A percentile compares a stretch with the other conserved stretches of the same genome.
Evolutionary conservation across 2,113 vertebrate genomes (phyloP).

Genomic region (Ophthalmotilapia sp.): DNA sequence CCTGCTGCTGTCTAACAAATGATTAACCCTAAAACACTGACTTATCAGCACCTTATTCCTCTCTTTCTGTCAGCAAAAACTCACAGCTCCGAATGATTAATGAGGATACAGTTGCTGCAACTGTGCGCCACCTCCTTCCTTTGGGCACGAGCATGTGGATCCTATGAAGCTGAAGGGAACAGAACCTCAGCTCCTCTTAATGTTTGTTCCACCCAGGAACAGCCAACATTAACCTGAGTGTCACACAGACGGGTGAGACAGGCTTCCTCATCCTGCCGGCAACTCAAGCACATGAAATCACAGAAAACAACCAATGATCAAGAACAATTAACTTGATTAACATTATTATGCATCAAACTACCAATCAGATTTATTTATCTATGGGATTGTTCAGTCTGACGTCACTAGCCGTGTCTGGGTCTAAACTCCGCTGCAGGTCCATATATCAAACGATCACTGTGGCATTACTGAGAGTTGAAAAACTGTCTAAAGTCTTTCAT

Average conservation of each 20-base stretch:
- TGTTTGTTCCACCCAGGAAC: not conserved
- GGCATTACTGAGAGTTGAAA: too few relatives aligned
- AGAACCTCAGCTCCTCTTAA: not conserved
- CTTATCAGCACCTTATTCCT: not conserved
- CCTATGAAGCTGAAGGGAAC: not conserved
- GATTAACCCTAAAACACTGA: not conserved
- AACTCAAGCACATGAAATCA: not conserved
- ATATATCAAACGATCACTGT: too few relatives aligned
- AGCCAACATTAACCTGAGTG: not conserved
- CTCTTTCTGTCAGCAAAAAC: not conserved
- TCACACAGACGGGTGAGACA: not conserved
- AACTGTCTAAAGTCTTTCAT: too few relatives aligned
- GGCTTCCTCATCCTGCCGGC: accelerated
- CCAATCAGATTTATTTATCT: not conserved
- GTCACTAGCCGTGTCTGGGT: too few relatives aligned
- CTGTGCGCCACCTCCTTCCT: not conserved
- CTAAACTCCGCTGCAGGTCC: too few relatives aligned
- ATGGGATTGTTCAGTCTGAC: too few relatives aligned
- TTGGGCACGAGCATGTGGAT: not conserved
- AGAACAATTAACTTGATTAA: not conserved
- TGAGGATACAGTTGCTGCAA: not conserved
- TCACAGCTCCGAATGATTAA: not conserved
- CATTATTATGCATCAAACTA: not conserved
- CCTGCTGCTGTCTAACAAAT: not conserved
- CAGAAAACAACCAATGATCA: not conserved